Conservation (phyloP, 1,140 invertebrate genomes). For the Anastatus disparis region DNA sequence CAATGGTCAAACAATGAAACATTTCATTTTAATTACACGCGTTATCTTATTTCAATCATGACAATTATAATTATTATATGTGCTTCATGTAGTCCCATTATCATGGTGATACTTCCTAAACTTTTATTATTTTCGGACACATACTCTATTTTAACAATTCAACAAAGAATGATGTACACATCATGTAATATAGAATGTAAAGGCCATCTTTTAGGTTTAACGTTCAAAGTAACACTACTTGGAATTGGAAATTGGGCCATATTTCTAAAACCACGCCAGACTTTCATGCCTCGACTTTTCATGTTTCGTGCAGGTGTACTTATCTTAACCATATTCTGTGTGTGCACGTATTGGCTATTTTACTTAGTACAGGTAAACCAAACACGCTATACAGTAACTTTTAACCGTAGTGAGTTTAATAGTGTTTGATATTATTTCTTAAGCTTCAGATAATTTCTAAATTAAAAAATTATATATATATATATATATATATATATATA, state of each 20-base stretch:
- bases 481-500: too few relatives aligned
- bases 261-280: constrained; percentile 78
- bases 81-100: constrained; percentile 90
- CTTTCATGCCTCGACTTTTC: constrained; percentile 94
- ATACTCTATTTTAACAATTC: constrained; percentile 66
- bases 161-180: constrained; percentile 70
- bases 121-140: constrained; percentile 80
- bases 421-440: too few relatives aligned
- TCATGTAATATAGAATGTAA: constrained; percentile 88
- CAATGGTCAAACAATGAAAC: constrained; percentile 82
- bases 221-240: constrained; percentile 92
- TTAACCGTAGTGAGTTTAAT: too few relatives aligned
- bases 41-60: constrained; percentile 82
- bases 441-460: too few relatives aligned
- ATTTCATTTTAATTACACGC: constrained; percentile 79
- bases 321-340: constrained; percentile 89
- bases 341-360: constrained; percentile 97
- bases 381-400: too few relatives aligned
- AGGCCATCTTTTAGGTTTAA: constrained; percentile 89
- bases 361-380: constrained; percentile 87
- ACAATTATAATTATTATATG: constrained; percentile 80
- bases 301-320: constrained; percentile 89
- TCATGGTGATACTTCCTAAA: constrained; percentile 94
- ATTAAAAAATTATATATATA: too few relatives aligned
- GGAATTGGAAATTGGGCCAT: constrained; percentile 92